phyloP scores from a whole-genome alignment of 2,113 vertebrate species.

The Aplodontia rufa region DNA sequence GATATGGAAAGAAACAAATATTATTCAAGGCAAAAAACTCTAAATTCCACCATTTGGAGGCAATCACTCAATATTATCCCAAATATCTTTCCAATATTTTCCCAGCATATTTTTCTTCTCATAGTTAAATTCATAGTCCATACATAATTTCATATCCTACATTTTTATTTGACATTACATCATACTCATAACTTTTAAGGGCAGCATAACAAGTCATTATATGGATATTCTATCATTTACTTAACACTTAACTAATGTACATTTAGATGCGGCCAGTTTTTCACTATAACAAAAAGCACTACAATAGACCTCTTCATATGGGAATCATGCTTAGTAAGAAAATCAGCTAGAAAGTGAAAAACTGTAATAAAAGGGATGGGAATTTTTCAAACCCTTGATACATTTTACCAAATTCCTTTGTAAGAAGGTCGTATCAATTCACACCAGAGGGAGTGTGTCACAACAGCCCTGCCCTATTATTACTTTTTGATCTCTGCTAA shows the following conservation, averaged over 20 bases:
- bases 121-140: slow-evolving; percentile 36
- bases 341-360: slow-evolving; percentile 21
- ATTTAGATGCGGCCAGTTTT: slow-evolving; percentile 3
- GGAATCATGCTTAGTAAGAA: slow-evolving; percentile 26
- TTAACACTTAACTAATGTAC: slow-evolving; percentile 21
- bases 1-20: background rate
- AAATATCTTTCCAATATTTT: slow-evolving; percentile 45
- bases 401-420: slow-evolving; percentile 27
- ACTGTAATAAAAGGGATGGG: background rate
- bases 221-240: slow-evolving; percentile 4
- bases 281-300: background rate
- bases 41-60: background rate
- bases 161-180: slow-evolving; percentile 58
- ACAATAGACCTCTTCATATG: background rate
- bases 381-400: background rate
- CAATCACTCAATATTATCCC: slow-evolving; percentile 18
- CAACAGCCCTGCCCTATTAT: background rate
- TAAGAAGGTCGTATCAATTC: slow-evolving; percentile 6
- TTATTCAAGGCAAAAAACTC: background rate
- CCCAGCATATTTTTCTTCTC: slow-evolving; percentile 48
- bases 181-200: slow-evolving; percentile 45
- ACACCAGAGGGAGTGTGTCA: background rate
- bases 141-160: slow-evolving; percentile 42
- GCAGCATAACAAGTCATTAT: background rate
- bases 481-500: slow-evolving; percentile 54